These are phyloP conservation scores for Lordiphosa andalusiaca DNA, from an alignment of 2,888 invertebrate species.

Conservation along the genomic window DNA sequence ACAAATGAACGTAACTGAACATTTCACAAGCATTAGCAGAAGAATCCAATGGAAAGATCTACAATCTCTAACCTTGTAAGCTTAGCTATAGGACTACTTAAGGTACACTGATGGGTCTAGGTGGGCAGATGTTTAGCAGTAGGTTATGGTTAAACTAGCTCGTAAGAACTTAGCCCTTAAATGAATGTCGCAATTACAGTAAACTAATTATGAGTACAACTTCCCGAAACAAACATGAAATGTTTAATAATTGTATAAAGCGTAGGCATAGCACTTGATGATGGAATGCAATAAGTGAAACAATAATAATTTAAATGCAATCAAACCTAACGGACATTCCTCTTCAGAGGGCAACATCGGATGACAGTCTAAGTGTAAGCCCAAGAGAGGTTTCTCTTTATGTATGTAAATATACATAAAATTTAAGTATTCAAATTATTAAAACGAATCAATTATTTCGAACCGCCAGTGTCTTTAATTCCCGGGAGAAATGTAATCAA, in stretches of 20 bases:
- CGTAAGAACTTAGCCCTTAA: conserved; percentile 45
- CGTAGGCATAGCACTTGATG: conserved; percentile 26
- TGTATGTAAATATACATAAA: conserved; percentile 1
- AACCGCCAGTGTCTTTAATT: no score
- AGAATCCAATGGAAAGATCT: conserved; percentile 33
- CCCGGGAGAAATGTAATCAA: no score
- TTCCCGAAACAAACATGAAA: conserved; percentile 54
- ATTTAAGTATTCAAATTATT: not conserved
- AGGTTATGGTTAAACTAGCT: conserved; percentile 58
- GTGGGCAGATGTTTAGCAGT: conserved; percentile 72
- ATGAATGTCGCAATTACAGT: conserved; percentile 56
- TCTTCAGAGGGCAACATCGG: not conserved
- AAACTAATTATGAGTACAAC: conserved; percentile 61
- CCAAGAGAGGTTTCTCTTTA: no score
- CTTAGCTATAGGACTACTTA: conserved; percentile 25
- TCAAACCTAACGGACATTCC: conserved; percentile 3
- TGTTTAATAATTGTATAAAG: conserved; percentile 39
- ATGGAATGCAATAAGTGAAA: conserved; percentile 48
- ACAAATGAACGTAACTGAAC: conserved; percentile 57
- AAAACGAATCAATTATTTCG: no score
- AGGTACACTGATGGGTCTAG: conserved; percentile 62
- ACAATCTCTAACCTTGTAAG: conserved; percentile 28
- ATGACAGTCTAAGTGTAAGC: not conserved
- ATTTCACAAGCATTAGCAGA: conserved; percentile 45
- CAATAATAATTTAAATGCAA: conserved; percentile 59